phyloP scores from a whole-genome alignment of 2,797 vertebrate species.

The Protosalanx chinensis region DNA sequence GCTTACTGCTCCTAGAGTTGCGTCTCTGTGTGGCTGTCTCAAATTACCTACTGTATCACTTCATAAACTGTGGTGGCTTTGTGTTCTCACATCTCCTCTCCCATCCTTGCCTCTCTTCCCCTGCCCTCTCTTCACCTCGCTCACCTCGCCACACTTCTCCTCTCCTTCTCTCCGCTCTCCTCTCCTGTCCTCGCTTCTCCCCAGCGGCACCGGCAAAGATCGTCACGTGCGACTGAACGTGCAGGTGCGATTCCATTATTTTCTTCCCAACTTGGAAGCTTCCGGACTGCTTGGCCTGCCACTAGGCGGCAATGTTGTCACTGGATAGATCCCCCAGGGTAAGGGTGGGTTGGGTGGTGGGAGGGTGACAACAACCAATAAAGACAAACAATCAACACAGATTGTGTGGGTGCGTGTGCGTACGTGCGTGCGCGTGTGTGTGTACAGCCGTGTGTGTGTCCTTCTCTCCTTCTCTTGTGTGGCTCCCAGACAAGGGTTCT shows the following conservation, averaged over 20 bases:
- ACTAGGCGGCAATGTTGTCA: constrained; percentile 50
- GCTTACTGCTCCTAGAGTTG: constrained; percentile 9
- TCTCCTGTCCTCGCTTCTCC: no score
- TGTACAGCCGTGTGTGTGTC: constrained; percentile 17
- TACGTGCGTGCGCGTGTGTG: constrained; percentile 17
- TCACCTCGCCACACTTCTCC: no score
- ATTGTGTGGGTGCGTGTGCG: constrained; percentile 15
- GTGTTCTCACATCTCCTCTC: constrained; percentile 11
- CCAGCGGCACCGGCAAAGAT: no score
- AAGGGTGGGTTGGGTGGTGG: no score
- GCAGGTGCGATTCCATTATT: background rate
- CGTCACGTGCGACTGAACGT: background rate
- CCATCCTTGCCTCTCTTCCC: background rate
- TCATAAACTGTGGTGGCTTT: constrained; percentile 28
- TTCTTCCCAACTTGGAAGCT: background rate
- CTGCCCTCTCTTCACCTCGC: background rate
- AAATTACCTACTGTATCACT: constrained; percentile 28
- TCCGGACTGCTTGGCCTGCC: constrained; percentile 7
- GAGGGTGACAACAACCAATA: no score
- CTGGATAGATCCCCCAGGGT: constrained; percentile 13
- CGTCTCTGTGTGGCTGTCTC: constrained; percentile 11
- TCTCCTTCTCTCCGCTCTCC: no score
- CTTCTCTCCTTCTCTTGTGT: constrained; percentile 27
- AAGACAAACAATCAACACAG: constrained; percentile 22
- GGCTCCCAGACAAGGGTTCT: constrained; percentile 32